Conservation (phyloP, 2,888 invertebrate species). For the Nephrotoma appendiculata region DNA sequence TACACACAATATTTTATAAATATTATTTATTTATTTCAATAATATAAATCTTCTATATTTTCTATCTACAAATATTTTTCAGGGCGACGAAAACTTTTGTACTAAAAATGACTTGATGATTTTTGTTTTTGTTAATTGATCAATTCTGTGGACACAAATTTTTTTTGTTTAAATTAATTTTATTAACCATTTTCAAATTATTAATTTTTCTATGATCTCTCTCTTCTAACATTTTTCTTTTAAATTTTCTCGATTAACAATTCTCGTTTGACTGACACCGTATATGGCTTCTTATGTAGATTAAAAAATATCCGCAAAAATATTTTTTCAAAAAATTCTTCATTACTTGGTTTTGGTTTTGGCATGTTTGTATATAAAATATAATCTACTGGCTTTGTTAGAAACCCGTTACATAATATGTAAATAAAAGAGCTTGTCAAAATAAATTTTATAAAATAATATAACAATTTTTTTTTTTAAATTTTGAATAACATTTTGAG, state of each 20-base stretch:
- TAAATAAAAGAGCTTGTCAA: not conserved
- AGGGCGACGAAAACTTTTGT: conserved; percentile 48
- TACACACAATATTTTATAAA: not conserved
- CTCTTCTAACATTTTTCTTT: not conserved
- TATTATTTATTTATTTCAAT: not conserved
- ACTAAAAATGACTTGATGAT: conserved; percentile 36
- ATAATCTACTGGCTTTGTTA: not conserved
- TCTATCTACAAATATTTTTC: conserved; percentile 38
- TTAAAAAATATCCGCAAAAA: not conserved
- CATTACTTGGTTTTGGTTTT: not conserved
- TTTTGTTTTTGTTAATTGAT: conserved; percentile 13
- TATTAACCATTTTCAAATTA: not conserved
- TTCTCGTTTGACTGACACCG: conserved; percentile 9
- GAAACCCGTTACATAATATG: not conserved
- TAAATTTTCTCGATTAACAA: not conserved
- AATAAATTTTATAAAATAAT: not conserved
- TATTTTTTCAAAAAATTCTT: not conserved
- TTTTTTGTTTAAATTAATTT: not conserved
- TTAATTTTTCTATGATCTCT: conserved; percentile 6
- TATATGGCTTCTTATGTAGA: conserved; percentile 6
- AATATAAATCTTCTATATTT: conserved; percentile 15
- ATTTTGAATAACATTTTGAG: not conserved
- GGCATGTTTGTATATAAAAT: not conserved
- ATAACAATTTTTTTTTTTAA: not conserved
- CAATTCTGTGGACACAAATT: conserved; percentile 8